Evolutionary conservation across 2,888 invertebrate species (phyloP), one percentile per base, ranked within the genome.

Genomic region (Dryocosmus kuriphilus): DNA sequence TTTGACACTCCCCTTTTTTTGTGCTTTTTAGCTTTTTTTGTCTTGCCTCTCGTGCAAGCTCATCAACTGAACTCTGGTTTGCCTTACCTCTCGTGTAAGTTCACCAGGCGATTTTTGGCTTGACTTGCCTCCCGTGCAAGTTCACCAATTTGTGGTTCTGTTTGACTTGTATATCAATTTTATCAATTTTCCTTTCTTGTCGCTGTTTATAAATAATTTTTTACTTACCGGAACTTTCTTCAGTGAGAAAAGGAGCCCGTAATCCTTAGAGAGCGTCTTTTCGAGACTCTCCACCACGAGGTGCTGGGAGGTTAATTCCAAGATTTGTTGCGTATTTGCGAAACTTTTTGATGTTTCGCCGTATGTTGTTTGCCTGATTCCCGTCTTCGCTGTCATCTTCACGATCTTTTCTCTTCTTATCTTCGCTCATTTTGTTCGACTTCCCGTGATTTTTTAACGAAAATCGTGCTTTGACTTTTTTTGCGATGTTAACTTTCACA

Each of bases 281-380:
- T 51, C 19, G 51, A 51, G 51, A 51, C n/a, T n/a, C n/a, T n/a
- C n/a, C n/a, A n/a, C n/a, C 19, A 19, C 51, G 51, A 1, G 51
- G 51, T 19, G 51, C 51, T 51, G 51, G 51, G 51, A 51, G 51
- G 51, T 51, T 51, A 51, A 51, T 51, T 51, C n/a, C 51, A 19
- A 19, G 19, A 51, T 19, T 19, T 19, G 19, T 19, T 19, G 51
- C 51, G 19, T 51, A 51, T 51, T 46, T 46, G 46, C 46, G 46
- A 46, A 46, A 46, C 46, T 46, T 46, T 11, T 46, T 14, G 46
- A 46, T 46, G 46, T 46, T 5, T 14, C 46, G 46, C 16, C 46
- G 46, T 16, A 46, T 46, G 11, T 46, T n/a, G n/a, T n/a, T n/a
- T n/a, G n/a, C n/a, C n/a, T n/a, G n/a, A n/a, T n/a, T n/a, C n/a